Evolutionary conservation across 1,140 invertebrate species (phyloP).

Genomic region (Xylocopa sonorina): DNA sequence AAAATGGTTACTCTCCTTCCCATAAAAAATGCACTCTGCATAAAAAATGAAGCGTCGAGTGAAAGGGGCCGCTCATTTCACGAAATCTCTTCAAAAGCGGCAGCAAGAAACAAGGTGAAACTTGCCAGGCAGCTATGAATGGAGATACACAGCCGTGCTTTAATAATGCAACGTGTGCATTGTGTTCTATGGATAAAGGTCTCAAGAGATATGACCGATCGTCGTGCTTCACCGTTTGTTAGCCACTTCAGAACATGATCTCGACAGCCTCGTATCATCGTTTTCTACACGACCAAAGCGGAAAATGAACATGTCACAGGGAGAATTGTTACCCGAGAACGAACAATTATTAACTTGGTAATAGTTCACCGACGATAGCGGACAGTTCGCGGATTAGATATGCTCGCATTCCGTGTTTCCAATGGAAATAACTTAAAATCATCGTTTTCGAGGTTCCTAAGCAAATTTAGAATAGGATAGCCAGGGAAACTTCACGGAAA

Average conservation of each 20-base stretch:
- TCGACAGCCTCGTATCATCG: conserved; percentile 29
- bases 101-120: conserved; percentile 34
- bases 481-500: too few species aligned
- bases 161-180: conserved; percentile 54
- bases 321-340: conserved; percentile 1
- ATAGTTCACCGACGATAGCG: neutral
- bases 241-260: conserved; percentile 47
- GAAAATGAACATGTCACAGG: conserved; percentile 38
- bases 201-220: conserved; percentile 53
- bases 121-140: conserved; percentile 35
- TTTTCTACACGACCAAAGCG: neutral
- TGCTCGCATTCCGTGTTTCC: neutral
- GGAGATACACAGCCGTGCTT: conserved; percentile 38
- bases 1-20: neutral
- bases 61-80: conserved; percentile 16
- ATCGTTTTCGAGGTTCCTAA: neutral
- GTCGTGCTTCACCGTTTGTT: conserved; percentile 39
- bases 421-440: neutral
- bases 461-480: too few species aligned
- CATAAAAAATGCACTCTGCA: neutral
- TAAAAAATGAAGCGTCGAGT: neutral
- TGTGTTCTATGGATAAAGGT: conserved; percentile 43
- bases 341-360: conserved; percentile 5
- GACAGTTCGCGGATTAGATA: neutral
- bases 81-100: conserved; percentile 25